Percentiles rank a stretch among this genome's conserved stretches.
phyloP scores from a whole-genome alignment of 2,888 invertebrate genomes.

The Chymomyza procnemis region DNA sequence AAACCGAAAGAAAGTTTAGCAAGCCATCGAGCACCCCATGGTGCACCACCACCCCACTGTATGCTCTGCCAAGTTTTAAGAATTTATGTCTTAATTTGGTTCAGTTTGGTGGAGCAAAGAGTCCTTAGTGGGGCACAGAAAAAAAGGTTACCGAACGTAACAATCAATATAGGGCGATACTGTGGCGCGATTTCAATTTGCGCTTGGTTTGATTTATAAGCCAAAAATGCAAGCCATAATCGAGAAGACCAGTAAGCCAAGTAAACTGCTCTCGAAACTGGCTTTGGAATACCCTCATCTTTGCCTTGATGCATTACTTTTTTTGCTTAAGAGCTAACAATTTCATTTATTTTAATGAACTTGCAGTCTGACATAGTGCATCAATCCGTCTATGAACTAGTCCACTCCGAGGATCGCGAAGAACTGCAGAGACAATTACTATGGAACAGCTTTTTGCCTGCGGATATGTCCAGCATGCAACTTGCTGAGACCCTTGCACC shows the following conservation, averaged over 20 bases:
- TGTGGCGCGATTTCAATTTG: constrained; percentile 72
- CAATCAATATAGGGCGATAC: constrained; percentile 50
- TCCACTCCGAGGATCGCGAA: constrained; percentile 99
- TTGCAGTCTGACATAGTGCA: constrained; percentile 99
- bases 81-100: constrained; percentile 78
- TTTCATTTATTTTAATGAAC: too few relatives aligned
- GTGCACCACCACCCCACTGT: background rate
- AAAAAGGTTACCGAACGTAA: background rate
- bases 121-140: background rate
- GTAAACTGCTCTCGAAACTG: constrained; percentile 9
- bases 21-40: background rate
- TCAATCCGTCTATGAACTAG: constrained; percentile 98
- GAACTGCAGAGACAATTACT: constrained; percentile 96
- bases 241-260: background rate
- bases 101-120: constrained; percentile 23
- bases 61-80: constrained; percentile 33
- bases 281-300: background rate
- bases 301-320: background rate
- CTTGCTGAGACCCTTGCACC: constrained; percentile 93
- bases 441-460: constrained; percentile 95
- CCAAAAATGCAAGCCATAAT: constrained; percentile 39
- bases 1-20: background rate
- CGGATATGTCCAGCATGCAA: constrained; percentile 81
- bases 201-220: constrained; percentile 72
- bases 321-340: too few relatives aligned